Base-by-base conservation (phyloP, 2,797 vertebrate species). In the Miopithecus talapoin region DNA sequence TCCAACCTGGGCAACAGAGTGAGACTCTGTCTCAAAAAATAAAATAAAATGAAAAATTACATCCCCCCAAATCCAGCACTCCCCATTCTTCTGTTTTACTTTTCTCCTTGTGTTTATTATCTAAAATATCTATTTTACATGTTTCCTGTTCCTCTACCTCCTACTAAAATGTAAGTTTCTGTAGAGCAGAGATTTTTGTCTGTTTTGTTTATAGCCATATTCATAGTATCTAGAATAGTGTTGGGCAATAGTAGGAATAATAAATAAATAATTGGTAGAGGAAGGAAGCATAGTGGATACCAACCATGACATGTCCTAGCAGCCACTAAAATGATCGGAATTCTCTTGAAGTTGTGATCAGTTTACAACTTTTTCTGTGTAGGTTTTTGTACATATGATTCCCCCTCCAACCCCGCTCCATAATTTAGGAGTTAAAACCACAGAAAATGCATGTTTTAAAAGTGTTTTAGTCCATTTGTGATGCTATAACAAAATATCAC, bases 301-400 rank as follows among this genome's bases (percentile, higher is more conserved):
- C 99, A 97, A 97, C 98, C 68, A 98, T 98, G 26, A 91, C 98
- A 72, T 99, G 98, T 98, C 99, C 99, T 96, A 98, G 97, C 94
- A 97, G 98, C 91, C 98, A 97, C 92, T 98, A 98, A 98, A 99
- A 98, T 98, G 98, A 98, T 97, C 98, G 97, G 95, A 99, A 97
- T 97, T 96, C 99, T 97, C 98, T 99, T 96, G 98, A 98, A 98
- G 98, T 98, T 97, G 98, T 99, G 97, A 97, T 99, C 94, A 97
- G 92, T 2, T 94, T 98, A 96, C 99, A 99, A 98, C 98, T 99
- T 97, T 98, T 99, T 97, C 98, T 99, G 99, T 98, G 96, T 24
- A 11, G 24, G 21, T 30, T 91, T 99, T 96, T 99, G 98, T 97
- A 98, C 98, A 98, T 98, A 98, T 98, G 97, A 28, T 33, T 61